Evolutionary conservation across 2,113 vertebrate species (phyloP), one percentile per base, ranked within the genome.

Genomic region (Plotosus lineatus): DNA sequence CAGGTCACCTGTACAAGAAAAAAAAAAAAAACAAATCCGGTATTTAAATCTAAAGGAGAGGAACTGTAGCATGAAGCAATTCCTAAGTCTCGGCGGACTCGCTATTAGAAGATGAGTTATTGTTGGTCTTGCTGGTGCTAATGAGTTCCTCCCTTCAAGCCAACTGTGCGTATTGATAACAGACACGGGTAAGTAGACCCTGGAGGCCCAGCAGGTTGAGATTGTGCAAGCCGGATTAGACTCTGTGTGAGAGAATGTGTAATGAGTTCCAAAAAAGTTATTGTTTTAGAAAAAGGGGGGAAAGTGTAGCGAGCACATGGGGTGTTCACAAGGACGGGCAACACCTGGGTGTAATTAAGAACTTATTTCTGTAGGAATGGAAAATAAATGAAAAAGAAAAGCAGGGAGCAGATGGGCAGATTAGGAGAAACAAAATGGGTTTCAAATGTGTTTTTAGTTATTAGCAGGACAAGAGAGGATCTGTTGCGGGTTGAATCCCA

Each of bases 381-480:
- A 80, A 80, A 83, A 8, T 48, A 56, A 74, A 80, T 60, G 33
- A 74, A 56, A 55, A 71, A 74, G 21, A 31, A 33, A 36, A 71
- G 23, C 3, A 36, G 23, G 15, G 51, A 33, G n/a, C 61, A 48
- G 42, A 68, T 74, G 68, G 58, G 55, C 10, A 7, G 50, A 31
- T 8, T 68, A 42, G 66, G 42, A 58, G 46, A 78, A 83, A 74
- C 73, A 68, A 26, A 82, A 79, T 65, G 31, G 46, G 40, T 73
- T 85, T 82, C 40, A 46, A 58, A 71, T 28, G 15, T 71, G 68
- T 19, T 72, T 71, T 58, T 6, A 75, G 68, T 80, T 48, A 61
- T 71, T 50, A 50, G 48, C 51, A 55, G n/a, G 26, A 40, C 42
- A 77, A 36, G n/a, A 78, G 42, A 72, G 3, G 51, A 61, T 73